Percentiles rank a stretch among this genome's conserved stretches.
Evolutionary conservation across 2,888 invertebrate species (phyloP).

Genomic region (Taphrorychus bicolor): DNA sequence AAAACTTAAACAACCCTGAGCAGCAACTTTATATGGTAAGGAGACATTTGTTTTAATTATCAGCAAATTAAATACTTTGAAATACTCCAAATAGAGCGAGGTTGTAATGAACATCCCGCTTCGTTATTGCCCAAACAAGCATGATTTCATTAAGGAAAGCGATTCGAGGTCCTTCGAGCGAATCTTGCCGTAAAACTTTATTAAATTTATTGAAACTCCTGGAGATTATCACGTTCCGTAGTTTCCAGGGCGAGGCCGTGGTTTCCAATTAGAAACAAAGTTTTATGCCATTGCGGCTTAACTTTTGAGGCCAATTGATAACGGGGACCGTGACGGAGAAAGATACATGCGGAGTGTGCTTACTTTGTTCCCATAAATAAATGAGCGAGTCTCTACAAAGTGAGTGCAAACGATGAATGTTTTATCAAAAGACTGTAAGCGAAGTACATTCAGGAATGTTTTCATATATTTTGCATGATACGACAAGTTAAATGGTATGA

Average conservation of each 20-base stretch:
- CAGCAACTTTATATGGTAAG: neutral
- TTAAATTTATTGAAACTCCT: slow-evolving; percentile 13
- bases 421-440: slow-evolving; percentile 29
- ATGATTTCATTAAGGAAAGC: slow-evolving; percentile 8
- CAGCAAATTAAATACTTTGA: neutral
- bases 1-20: neutral
- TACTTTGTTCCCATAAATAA: slow-evolving; percentile 23
- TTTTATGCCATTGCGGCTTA: slow-evolving; percentile 2
- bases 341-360: slow-evolving; percentile 17
- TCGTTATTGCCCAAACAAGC: slow-evolving; percentile 14
- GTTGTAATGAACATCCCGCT: slow-evolving; percentile 7
- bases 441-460: slow-evolving; percentile 18
- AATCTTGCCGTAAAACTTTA: slow-evolving; percentile 17
- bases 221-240: slow-evolving; percentile 14
- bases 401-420: slow-evolving; percentile 27
- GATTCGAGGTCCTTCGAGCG: slow-evolving; percentile 16
- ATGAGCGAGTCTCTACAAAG: slow-evolving; percentile 19
- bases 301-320: neutral
- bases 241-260: neutral
- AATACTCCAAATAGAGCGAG: slow-evolving; percentile 2
- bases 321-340: neutral
- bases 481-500: slow-evolving; percentile 15
- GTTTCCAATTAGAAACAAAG: slow-evolving; percentile 1
- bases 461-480: slow-evolving; percentile 20
- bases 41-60: neutral